These are phyloP conservation scores for Macropis europaea DNA, from an alignment of 2,888 invertebrate genomes.

Conservation along the genomic window DNA sequence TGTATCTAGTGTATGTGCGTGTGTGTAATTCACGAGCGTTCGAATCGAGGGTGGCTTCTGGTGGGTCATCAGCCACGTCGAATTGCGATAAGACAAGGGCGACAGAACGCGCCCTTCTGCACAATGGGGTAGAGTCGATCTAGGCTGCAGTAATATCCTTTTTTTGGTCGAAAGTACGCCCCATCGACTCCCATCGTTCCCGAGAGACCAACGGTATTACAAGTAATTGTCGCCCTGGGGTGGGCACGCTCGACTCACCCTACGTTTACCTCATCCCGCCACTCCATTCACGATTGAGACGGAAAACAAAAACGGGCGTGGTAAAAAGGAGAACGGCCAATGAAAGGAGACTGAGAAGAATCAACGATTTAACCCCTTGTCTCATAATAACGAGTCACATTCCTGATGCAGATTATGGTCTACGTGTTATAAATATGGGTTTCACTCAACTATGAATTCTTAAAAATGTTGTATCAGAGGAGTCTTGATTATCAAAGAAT, in stretches of 20 bases:
- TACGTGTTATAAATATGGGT: no score
- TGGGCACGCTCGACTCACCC: slow-evolving; percentile 45
- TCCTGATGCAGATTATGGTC: no score
- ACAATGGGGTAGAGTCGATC: slow-evolving; percentile 59
- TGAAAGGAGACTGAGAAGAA: not conserved
- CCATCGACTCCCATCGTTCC: slow-evolving; percentile 74
- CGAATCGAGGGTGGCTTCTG: slow-evolving; percentile 27
- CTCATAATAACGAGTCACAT: no score
- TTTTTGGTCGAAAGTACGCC: slow-evolving; percentile 72
- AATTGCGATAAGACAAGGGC: slow-evolving; percentile 56
- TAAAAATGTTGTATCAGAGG: no score
- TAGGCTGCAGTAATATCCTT: slow-evolving; percentile 70
- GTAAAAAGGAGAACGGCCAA: not conserved
- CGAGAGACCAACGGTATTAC: slow-evolving; percentile 76
- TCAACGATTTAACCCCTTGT: slow-evolving; percentile 9
- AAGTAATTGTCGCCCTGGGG: slow-evolving; percentile 78
- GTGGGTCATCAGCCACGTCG: slow-evolving; percentile 52
- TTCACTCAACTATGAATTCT: no score
- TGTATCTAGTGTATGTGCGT: no score
- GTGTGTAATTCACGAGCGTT: not conserved
- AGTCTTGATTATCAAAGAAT: no score
- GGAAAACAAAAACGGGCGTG: not conserved
- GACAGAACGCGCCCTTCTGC: slow-evolving; percentile 50
- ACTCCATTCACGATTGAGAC: slow-evolving; percentile 21
- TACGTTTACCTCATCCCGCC: slow-evolving; percentile 12